phyloP scores from a whole-genome alignment of 2,888 invertebrate genomes.

The Caenorhabditis macrosperma region DNA sequence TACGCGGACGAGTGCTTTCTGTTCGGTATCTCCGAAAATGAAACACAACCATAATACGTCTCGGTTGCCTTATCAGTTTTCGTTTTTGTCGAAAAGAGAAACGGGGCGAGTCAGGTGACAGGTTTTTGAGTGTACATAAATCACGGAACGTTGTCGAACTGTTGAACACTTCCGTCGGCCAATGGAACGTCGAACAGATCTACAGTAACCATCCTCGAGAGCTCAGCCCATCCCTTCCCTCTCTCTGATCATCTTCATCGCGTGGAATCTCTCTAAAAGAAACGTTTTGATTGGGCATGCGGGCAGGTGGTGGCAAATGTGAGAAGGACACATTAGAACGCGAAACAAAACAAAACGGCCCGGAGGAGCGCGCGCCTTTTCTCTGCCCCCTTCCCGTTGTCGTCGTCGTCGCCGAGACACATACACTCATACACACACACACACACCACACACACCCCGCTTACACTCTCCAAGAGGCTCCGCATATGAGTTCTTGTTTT shows the following conservation, averaged over 20 bases:
- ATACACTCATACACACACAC: too few species aligned
- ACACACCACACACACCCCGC: background rate
- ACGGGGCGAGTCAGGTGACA: background rate
- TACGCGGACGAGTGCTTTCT: background rate
- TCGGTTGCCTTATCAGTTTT: background rate
- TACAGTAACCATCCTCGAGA: background rate
- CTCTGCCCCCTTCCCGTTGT: background rate
- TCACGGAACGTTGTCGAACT: background rate
- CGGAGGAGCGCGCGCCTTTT: background rate
- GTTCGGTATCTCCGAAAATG: background rate
- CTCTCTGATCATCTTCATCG: background rate
- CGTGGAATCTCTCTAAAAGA: background rate
- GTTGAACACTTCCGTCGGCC: background rate
- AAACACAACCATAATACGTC: conserved; percentile 5
- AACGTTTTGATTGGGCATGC: background rate
- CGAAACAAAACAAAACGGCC: conserved; percentile 8
- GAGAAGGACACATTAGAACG: conserved; percentile 5
- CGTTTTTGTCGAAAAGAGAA: background rate
- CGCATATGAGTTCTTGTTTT: conserved; percentile 49
- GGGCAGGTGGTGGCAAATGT: background rate
- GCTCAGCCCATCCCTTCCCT: background rate
- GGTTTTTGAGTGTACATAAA: background rate
- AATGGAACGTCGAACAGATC: too few species aligned
- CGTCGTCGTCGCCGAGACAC: conserved; percentile 2
- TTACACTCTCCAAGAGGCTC: background rate